phyloP scores from a whole-genome alignment of 2,113 vertebrate genomes.

The Nesospiza acunhae region DNA sequence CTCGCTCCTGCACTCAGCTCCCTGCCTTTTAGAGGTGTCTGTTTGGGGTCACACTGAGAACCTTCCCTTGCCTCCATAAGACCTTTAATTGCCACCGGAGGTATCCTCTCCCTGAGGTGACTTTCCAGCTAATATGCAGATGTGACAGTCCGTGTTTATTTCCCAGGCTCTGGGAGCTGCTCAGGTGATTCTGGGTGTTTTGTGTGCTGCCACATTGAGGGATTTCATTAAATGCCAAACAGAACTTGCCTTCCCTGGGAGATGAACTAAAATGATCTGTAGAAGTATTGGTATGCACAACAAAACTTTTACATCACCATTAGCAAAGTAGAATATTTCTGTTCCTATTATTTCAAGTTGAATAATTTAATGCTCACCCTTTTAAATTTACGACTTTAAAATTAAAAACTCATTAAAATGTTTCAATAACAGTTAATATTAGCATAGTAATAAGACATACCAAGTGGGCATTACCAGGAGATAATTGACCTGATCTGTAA shows the following conservation, averaged over 20 bases:
- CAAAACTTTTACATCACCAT: slow-evolving; percentile 43
- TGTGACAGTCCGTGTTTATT: background rate
- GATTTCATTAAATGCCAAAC: background rate
- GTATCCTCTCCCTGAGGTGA: background rate
- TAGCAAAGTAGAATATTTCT: slow-evolving; percentile 33
- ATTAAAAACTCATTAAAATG: slow-evolving; percentile 70
- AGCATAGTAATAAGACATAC: slow-evolving; percentile 63
- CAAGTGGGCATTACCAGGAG: slow-evolving; percentile 65
- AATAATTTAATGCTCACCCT: slow-evolving; percentile 58
- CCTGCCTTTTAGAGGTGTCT: background rate
- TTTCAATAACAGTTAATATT: slow-evolving; percentile 64
- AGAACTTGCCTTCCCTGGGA: background rate
- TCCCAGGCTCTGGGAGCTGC: background rate
- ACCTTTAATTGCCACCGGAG: background rate
- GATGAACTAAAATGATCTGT: background rate
- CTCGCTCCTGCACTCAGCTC: rapidly evolving
- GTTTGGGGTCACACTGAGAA: rapidly evolving
- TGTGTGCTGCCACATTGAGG: rapidly evolving
- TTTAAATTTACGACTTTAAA: slow-evolving; percentile 62
- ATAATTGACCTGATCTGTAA: slow-evolving; percentile 67
- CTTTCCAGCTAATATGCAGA: background rate
- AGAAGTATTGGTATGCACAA: slow-evolving; percentile 29
- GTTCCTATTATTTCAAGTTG: slow-evolving; percentile 36
- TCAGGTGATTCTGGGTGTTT: background rate
- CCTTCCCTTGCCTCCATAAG: rapidly evolving